A percentile compares a stretch with the other conserved stretches of the same genome.
phyloP scores from a whole-genome alignment of 2,888 invertebrate species.

The Baccha elongata region DNA sequence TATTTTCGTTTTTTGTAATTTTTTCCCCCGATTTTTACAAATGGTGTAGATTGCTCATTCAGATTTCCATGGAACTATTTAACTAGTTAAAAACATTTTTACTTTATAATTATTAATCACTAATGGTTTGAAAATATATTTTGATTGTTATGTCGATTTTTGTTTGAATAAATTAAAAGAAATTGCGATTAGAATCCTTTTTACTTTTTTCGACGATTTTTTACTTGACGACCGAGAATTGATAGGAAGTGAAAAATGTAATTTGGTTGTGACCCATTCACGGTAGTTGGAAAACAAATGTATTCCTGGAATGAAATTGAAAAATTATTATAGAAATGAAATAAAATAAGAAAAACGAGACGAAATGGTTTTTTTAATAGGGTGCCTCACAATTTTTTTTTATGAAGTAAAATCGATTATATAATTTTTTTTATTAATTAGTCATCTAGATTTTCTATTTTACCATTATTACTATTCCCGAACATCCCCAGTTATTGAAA shows the following conservation, averaged over 20 bases:
- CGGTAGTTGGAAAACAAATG: constrained; percentile 59
- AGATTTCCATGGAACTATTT: constrained; percentile 41
- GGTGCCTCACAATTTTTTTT: too few species aligned
- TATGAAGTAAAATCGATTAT: too few species aligned
- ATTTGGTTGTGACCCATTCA: constrained; percentile 45
- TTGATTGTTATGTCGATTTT: not conserved
- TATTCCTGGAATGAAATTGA: constrained; percentile 41
- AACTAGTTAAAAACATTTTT: constrained; percentile 45
- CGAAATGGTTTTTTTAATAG: too few species aligned
- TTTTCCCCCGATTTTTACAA: not conserved
- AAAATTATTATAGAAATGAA: not conserved
- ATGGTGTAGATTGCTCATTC: constrained; percentile 55
- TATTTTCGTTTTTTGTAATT: constrained; percentile 17
- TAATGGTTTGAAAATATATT: not conserved
- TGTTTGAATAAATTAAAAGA: constrained; percentile 31
- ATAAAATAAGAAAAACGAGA: too few species aligned
- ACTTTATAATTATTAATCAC: constrained; percentile 5
- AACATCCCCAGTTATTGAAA: too few species aligned
- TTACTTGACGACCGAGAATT: constrained; percentile 31
- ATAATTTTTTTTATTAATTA: too few species aligned
- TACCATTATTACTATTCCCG: too few species aligned
- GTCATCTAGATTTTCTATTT: too few species aligned
- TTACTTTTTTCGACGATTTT: constrained; percentile 12
- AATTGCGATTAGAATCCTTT: constrained; percentile 20
- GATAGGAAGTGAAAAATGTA: constrained; percentile 53